Percentiles rank a stretch among this genome's conserved stretches.
Evolutionary conservation across 1,140 invertebrate genomes (phyloP).

Genomic region (Scaptomyza graminum): DNA sequence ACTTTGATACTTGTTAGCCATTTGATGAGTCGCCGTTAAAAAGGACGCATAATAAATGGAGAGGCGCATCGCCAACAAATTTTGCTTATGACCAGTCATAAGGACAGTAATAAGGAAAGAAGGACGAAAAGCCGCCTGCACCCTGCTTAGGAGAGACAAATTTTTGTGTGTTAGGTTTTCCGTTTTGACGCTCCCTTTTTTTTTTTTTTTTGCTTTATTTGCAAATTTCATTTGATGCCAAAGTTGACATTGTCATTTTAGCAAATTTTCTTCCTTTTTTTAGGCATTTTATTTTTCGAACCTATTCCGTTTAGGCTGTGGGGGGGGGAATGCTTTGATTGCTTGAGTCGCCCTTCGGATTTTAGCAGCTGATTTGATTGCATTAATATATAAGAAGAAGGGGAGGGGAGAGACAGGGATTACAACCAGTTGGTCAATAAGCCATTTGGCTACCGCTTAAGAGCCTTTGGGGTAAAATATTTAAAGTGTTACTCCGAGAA

Average conservation of each 20-base stretch:
- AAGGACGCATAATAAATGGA: conserved; percentile 47
- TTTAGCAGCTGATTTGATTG: conserved; percentile 43
- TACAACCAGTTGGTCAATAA: conserved; percentile 3
- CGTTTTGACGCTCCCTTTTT: conserved; percentile 57
- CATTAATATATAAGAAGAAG: background rate
- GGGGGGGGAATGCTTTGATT: conserved; percentile 59
- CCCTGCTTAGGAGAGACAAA: conserved; percentile 6
- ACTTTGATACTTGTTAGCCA: conserved; percentile 44
- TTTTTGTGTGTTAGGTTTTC: conserved; percentile 53
- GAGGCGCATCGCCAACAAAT: conserved; percentile 33
- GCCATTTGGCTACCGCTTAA: background rate
- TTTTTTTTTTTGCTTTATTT: conserved; percentile 55
- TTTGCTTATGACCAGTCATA: conserved; percentile 28
- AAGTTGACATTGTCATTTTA: conserved; percentile 72
- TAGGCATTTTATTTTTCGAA: conserved; percentile 15
- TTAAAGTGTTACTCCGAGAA: background rate
- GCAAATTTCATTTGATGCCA: conserved; percentile 71
- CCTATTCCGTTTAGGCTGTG: conserved; percentile 68
- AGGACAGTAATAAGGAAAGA: conserved; percentile 9
- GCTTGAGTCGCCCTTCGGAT: conserved; percentile 41
- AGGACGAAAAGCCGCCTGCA: conserved; percentile 27
- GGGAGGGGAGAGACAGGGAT: no score
- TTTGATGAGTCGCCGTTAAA: conserved; percentile 26
- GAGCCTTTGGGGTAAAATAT: background rate
- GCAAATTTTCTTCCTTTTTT: conserved; percentile 42